Evolutionary conservation across 1,140 invertebrate genomes (phyloP), one percentile per base, ranked within the genome.

Genomic region (Tribolium castaneum): DNA sequence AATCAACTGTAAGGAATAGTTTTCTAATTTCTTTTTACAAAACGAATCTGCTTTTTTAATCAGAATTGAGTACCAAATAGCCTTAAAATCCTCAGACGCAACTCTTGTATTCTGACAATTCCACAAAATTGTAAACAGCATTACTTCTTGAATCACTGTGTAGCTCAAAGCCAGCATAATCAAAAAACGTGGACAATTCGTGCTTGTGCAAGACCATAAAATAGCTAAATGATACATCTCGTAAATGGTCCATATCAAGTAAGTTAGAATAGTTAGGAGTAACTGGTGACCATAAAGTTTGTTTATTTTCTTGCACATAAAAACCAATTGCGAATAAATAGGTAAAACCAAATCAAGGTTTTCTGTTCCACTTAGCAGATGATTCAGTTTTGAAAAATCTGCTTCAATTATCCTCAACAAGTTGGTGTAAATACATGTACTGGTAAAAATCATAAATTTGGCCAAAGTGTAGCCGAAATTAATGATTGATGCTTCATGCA

Each of bases 391-490:
- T 3, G 6, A 5, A 66, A 66, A 66, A 35, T 66, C 3, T 12
- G 6, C 59, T 35, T 7, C 3, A 13, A 66, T 66, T 66, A 66
- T 35, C 13, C 30, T 35, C 30, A 66, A 35, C 4, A 66, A 66
- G 30, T 7, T 66, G 3, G 34, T 12, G 13, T 3, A 35, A 12
- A 66, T 35, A 12, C 59, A 66, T 6, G 30, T 34, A 30, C 30
- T 66, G n/a, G 30, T 35, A 6, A 66, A 66, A 14, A 66, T 66
- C 59, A 66, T 66, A 35, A 66, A 66, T 35, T 66, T 66, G 34
- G 30, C 10, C 13, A 66, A 13, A 13, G 59, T 66, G 1, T 13
- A 39, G 1, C 59, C 59, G 12, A 66, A 66, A 35, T 34, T 66
- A 5, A 66, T 34, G 4, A 35, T 6, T 39, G 12, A 34, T 34